phyloP scores from a whole-genome alignment of 2,797 vertebrate genomes.

The Yasuhikotakia modesta region DNA sequence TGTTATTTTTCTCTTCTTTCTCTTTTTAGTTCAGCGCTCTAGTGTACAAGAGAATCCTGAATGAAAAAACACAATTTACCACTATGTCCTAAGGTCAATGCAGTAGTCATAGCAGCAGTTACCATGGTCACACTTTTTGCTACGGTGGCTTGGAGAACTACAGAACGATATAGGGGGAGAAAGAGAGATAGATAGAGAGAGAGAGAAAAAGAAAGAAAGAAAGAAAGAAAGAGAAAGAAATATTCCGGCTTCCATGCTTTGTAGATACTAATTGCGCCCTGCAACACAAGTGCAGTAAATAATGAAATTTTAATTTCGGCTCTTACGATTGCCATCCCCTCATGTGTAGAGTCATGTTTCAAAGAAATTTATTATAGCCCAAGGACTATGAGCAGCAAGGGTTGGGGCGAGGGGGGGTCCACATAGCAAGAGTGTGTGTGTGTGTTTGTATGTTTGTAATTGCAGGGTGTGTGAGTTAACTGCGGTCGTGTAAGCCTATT shows the following conservation, averaged over 20 bases:
- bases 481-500: slow-evolving; percentile 50
- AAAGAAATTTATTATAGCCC: slow-evolving; percentile 82
- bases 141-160: slow-evolving; percentile 75
- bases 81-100: slow-evolving; percentile 83
- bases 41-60: slow-evolving; percentile 86
- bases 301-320: slow-evolving; percentile 96
- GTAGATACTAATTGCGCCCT: slow-evolving; percentile 93
- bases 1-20: slow-evolving; percentile 47
- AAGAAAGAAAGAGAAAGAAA: slow-evolving; percentile 72
- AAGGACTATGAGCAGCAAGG: slow-evolving; percentile 73
- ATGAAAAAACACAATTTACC: slow-evolving; percentile 80
- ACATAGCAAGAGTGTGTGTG: slow-evolving; percentile 28
- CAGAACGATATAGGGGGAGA: slow-evolving; percentile 73
- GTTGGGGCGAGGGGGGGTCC: slow-evolving; percentile 45
- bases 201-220: slow-evolving; percentile 73
- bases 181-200: slow-evolving; percentile 81
- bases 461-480: slow-evolving; percentile 51
- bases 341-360: slow-evolving; percentile 84
- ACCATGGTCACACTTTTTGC: slow-evolving; percentile 80
- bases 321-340: slow-evolving; percentile 77
- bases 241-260: slow-evolving; percentile 82
- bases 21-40: slow-evolving; percentile 79
- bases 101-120: slow-evolving; percentile 86
- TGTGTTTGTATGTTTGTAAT: slow-evolving; percentile 33
- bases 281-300: slow-evolving; percentile 87